phyloP scores from a whole-genome alignment of 2,797 vertebrate genomes.

The Siniperca scherzeri region DNA sequence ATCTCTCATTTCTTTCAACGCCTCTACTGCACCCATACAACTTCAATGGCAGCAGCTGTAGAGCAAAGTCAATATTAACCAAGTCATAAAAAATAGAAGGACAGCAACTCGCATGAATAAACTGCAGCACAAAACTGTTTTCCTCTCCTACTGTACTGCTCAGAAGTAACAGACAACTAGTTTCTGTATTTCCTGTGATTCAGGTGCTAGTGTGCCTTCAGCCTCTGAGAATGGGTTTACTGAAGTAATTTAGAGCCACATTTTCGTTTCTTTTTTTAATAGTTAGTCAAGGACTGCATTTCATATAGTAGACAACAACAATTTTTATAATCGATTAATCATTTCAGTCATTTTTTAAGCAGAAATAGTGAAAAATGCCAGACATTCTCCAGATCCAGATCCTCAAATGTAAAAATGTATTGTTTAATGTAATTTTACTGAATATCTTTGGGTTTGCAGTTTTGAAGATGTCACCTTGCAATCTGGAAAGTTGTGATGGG shows the following conservation, averaged over 20 bases:
- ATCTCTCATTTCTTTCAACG: conserved; percentile 34
- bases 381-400: not conserved
- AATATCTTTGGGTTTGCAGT: not conserved
- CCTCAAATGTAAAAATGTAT: not conserved
- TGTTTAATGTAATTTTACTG: not conserved
- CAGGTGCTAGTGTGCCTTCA: conserved; percentile 34
- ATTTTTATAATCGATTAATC: not conserved
- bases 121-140: conserved; percentile 55
- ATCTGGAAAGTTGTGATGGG: not conserved
- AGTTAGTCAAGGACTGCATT: not conserved
- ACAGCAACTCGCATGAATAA: conserved; percentile 53
- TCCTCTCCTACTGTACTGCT: conserved; percentile 10
- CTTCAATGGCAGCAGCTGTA: conserved; percentile 70
- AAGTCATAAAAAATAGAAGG: conserved; percentile 60
- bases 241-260: conserved; percentile 9
- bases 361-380: conserved; percentile 5
- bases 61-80: conserved; percentile 70
- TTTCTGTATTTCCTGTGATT: conserved; percentile 50
- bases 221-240: conserved; percentile 38
- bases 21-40: conserved; percentile 42
- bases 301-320: not conserved
- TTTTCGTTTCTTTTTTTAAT: conserved; percentile 18
- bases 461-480: conserved; percentile 13
- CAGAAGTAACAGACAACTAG: conserved; percentile 39
- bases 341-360: conserved; percentile 1